Base-by-base conservation (phyloP, 2,888 invertebrate species). In the Ormyrus nitidulus region DNA sequence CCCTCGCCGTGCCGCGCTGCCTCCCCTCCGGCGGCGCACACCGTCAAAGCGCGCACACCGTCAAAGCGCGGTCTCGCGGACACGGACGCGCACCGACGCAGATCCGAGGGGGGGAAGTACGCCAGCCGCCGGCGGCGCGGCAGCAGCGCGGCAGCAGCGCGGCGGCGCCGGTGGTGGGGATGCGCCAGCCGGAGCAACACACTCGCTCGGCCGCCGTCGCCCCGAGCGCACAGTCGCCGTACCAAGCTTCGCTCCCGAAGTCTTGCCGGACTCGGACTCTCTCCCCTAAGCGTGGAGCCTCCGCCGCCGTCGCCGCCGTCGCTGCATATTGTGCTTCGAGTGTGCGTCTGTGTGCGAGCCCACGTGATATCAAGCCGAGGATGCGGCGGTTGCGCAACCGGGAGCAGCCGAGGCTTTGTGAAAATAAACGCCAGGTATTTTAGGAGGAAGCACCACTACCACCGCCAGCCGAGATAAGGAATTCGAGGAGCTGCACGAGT, bases 121-220 rank as follows among this genome's bases (percentile, higher is more conserved):
- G 54, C 51, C 51, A 34, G 19, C 54, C 19, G 74, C 49, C 48
- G 56, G 81, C 81, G 48, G 44, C 72, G 72, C 10, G 77, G 68
- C 34, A 4, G 34, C 34, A 34, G 34, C 34, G 34, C 34, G 34
- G 34, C 34, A 34, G 34, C 34, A 34, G 34, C 34, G 34, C 34
- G 34, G 3, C 34, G 34, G 34, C 34, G 34, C 19, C 62, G 34
- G 6, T 77, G 80, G 88, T 87, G 88, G 89, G 89, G 87, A 80
- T 87, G 82, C 84, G 77, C 56, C 66, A 46, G 77, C 76, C 75
- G 73, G 56, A 83, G 87, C 86, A 87, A 86, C 87, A 87, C 90
- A 90, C 87, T 90, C 89, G 89, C 88, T 89, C 89, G 90, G 85
- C 89, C 86, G 88, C 88, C 89, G 87, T 85, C 86, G 89, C 86